These are phyloP conservation scores for Heliconius himera DNA, from an alignment of 1,140 invertebrate genomes.

Conservation along the genomic window DNA sequence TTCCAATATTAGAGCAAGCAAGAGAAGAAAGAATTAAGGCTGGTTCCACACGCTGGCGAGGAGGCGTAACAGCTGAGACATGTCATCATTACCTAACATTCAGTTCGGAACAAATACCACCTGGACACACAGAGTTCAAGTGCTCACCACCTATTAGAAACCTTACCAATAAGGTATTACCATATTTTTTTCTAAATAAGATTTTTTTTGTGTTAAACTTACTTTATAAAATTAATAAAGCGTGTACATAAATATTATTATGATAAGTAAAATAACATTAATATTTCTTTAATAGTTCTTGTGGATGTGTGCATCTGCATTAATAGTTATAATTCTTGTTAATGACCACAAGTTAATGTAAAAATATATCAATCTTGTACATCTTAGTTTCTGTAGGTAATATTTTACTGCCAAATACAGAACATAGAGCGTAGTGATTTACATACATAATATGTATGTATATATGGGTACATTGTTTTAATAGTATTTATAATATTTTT, in stretches of 20 bases:
- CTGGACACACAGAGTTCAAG: constrained; percentile 85
- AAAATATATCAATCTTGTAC: no score
- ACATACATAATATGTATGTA: no score
- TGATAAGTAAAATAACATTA: background rate
- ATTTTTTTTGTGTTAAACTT: background rate
- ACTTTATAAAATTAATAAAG: background rate
- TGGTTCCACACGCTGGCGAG: constrained; percentile 60
- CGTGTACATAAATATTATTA: background rate
- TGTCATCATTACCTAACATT: constrained; percentile 88
- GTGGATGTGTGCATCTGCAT: background rate
- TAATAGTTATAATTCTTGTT: background rate
- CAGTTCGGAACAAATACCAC: constrained; percentile 84
- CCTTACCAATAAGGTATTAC: constrained; percentile 81
- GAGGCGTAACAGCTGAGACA: constrained; percentile 85
- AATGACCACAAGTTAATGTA: background rate
- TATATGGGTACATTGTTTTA: no score
- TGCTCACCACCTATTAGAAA: constrained; percentile 87
- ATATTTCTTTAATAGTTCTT: background rate
- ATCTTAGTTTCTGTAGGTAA: no score
- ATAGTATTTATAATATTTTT: no score
- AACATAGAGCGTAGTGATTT: no score
- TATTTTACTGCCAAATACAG: no score
- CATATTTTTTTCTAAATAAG: background rate
- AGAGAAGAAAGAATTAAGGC: constrained; percentile 50
- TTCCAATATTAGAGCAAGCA: constrained; percentile 63